Evolutionary conservation across 2,888 invertebrate species (phyloP).

Genomic region (Pogonocherus hispidulus): DNA sequence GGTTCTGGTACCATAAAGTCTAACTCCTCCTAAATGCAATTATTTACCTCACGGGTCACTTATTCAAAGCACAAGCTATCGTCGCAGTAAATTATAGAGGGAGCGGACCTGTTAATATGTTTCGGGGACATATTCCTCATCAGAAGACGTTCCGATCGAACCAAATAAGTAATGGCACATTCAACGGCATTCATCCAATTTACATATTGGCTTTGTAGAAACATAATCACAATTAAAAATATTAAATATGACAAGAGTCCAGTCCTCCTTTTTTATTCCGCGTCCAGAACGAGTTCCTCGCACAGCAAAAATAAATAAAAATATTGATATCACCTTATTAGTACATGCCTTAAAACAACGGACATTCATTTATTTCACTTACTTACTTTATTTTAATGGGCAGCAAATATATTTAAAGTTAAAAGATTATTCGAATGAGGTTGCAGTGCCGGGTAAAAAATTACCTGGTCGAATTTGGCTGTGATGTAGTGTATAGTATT

Average conservation of each 20-base stretch:
- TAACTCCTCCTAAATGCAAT: too few relatives aligned
- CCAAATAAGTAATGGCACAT: constrained; percentile 3
- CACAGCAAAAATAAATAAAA: constrained; percentile 50
- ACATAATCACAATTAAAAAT: constrained; percentile 57
- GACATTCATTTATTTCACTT: constrained; percentile 58
- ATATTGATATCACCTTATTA: constrained; percentile 61
- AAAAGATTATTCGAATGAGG: constrained; percentile 1
- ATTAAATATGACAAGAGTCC: constrained; percentile 55
- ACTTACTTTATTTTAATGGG: constrained; percentile 58
- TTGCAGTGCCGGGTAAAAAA: constrained; percentile 7
- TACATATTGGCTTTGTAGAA: constrained; percentile 38
- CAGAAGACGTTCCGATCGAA: not conserved
- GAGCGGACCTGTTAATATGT: not conserved
- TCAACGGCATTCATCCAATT: not conserved
- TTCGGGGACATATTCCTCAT: constrained; percentile 4
- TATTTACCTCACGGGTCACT: too few relatives aligned
- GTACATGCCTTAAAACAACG: constrained; percentile 56
- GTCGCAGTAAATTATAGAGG: not conserved
- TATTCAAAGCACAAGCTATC: not conserved
- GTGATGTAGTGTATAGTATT: not conserved
- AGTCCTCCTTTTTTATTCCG: constrained; percentile 33
- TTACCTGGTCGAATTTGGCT: not conserved
- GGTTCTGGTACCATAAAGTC: too few relatives aligned
- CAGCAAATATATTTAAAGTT: constrained; percentile 53
- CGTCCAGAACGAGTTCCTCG: constrained; percentile 46